Evolutionary conservation across 2,888 invertebrate genomes (phyloP).

Genomic region (Troides helena): DNA sequence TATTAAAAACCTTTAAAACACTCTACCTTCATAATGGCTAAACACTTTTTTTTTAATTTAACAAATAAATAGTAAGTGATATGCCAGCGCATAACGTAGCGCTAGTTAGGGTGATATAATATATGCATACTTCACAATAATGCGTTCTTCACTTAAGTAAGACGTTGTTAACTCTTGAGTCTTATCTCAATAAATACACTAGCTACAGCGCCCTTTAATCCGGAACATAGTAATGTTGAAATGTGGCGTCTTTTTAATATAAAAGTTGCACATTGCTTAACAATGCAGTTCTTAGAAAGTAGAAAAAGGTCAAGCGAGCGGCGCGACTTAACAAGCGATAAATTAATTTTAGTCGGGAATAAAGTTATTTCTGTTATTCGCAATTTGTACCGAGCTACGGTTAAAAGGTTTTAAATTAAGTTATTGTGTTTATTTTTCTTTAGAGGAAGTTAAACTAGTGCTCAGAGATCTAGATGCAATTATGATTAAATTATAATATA

Average conservation of each 20-base stretch:
- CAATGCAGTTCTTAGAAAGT: constrained; percentile 23
- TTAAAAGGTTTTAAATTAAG: constrained; percentile 18
- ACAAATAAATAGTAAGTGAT: no score
- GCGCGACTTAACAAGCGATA: constrained; percentile 19
- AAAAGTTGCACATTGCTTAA: constrained; percentile 19
- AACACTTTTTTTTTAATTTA: background rate
- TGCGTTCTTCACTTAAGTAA: no score
- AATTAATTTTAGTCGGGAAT: constrained; percentile 19
- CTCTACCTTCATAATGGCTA: background rate
- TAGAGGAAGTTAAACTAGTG: background rate
- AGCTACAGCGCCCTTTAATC: no score
- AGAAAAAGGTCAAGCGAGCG: constrained; percentile 22
- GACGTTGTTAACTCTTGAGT: no score
- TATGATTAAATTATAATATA: no score
- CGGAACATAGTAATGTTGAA: background rate
- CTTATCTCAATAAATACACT: no score
- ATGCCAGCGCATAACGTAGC: no score
- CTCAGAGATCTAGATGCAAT: no score
- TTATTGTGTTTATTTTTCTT: background rate
- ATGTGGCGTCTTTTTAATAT: constrained; percentile 3
- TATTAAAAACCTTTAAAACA: background rate
- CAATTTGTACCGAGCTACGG: constrained; percentile 3
- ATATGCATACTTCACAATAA: no score
- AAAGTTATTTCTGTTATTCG: constrained; percentile 24
- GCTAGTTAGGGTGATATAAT: no score